Evolutionary conservation across 2,888 invertebrate species (phyloP).

Genomic region (Philereme vetulata): DNA sequence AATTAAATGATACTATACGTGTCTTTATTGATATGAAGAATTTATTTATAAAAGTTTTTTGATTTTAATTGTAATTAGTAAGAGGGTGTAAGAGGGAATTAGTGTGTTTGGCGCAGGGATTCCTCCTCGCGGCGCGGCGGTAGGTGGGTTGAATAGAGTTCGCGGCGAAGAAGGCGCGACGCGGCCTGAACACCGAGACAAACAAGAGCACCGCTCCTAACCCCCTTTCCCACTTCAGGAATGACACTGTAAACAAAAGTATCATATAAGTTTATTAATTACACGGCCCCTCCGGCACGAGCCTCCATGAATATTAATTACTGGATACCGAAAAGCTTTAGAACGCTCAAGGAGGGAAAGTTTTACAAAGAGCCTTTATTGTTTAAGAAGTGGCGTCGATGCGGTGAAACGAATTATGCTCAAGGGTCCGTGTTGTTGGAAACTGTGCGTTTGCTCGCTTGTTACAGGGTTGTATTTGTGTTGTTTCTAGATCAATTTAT

Average conservation of each 20-base stretch:
- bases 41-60: slow-evolving; percentile 47
- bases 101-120: slow-evolving; percentile 21
- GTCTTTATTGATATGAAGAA: slow-evolving; percentile 67
- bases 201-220: slow-evolving; percentile 45
- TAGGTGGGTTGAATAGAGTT: slow-evolving; percentile 30
- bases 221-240: slow-evolving; percentile 63
- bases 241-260: slow-evolving; percentile 84
- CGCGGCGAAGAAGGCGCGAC: slow-evolving; percentile 18
- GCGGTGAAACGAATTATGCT: slow-evolving; percentile 78
- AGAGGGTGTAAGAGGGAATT: slow-evolving; percentile 22
- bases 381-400: slow-evolving; percentile 81
- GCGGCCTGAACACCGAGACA: slow-evolving; percentile 39
- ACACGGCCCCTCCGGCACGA: slow-evolving; percentile 79
- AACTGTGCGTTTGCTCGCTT: slow-evolving; percentile 46
- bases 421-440: slow-evolving; percentile 43
- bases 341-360: slow-evolving; percentile 83
- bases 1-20: slow-evolving; percentile 79
- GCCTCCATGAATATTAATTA: slow-evolving; percentile 84
- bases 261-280: slow-evolving; percentile 85
- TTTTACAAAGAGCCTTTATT: slow-evolving; percentile 84
- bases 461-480: slow-evolving; percentile 50
- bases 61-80: slow-evolving; percentile 17
- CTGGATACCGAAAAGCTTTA: slow-evolving; percentile 82
- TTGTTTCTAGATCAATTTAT: slow-evolving; percentile 59
- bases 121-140: slow-evolving; percentile 22